Base-by-base conservation (phyloP, 2,113 vertebrate genomes). In the Ranitomeya imitator region DNA sequence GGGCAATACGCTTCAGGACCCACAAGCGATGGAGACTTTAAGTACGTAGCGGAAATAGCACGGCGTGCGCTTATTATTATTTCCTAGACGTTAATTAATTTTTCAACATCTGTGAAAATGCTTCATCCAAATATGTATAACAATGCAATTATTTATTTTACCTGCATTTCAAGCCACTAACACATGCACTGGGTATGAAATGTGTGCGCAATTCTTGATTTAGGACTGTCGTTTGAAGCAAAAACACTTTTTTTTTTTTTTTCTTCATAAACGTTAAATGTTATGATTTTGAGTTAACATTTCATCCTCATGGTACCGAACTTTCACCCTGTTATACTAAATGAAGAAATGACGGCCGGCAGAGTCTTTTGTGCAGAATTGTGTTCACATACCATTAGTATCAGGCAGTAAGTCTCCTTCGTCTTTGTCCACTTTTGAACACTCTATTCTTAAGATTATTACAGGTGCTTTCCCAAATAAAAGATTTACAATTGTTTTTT, bases 141-240 rank as follows among this genome's bases (percentile, higher is more conserved):
- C 26, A 69, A 60, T 85, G 52, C 82, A 79, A 71, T 81, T 87
- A 87, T 89, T 89, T 89, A 89, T 89, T 89, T 84, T 89, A 85
- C 81, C 54, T 85, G 60, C 61, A 85, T 89, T 89, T 89, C 81
- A 85, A 76, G 87, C 87, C 73, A 69, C 87, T 79, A 65, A 59
- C 57, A 84, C 73, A 26, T 88, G 23, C 61, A 85, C 4, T 88
- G 26, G 77, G 83, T 55, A 65, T 57, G 15, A 65, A 19, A 26
- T 71, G 51, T 61, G 52, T 84, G 21, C 55, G 87, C 52, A 57
- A 21, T 16, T 54, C 26, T 83, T 26, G 57, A 84, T 89, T 84
- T 84, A 84, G 26, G n/a, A n/a, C 84, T 15, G 9, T 54, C 55
- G 23, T 77, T 80, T 61, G 19, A 45, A 45, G 37, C 37, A 45